Evolutionary conservation across 2,113 vertebrate genomes (phyloP).

Genomic region (Plecturocebus donacophilus): DNA sequence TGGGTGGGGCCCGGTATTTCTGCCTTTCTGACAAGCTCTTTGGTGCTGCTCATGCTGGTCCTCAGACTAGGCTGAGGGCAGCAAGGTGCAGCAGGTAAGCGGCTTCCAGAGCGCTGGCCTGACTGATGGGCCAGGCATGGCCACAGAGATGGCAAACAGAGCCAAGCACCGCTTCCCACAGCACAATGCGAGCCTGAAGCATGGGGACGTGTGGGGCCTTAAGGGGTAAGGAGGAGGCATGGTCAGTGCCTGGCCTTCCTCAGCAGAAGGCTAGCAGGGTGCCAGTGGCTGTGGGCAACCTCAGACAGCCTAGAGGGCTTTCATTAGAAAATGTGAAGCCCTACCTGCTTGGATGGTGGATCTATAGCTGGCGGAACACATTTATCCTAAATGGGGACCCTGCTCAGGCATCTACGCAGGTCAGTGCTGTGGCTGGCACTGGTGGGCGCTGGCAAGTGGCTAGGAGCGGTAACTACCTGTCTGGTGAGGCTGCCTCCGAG

Average conservation of each 20-base stretch:
- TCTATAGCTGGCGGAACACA: too few species aligned
- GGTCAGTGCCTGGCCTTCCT: background rate
- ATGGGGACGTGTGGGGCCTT: rapidly evolving
- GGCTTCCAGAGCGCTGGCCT: background rate
- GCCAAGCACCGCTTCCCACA: background rate
- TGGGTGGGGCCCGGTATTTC: background rate
- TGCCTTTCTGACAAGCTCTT: background rate
- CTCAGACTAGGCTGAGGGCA: background rate
- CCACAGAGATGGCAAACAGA: background rate
- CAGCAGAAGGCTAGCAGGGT: background rate
- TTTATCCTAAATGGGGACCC: background rate
- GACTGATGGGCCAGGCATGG: background rate
- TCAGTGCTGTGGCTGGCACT: background rate
- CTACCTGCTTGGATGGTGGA: background rate
- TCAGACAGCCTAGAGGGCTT: background rate
- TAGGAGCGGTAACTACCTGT: constrained; percentile 87
- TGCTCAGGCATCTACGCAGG: background rate
- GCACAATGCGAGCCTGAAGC: rapidly evolving
- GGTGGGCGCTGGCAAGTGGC: rapidly evolving
- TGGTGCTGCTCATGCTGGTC: rapidly evolving
- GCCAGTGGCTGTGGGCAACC: rapidly evolving
- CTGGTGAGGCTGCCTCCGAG: constrained; percentile 98
- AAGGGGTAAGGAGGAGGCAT: rapidly evolving
- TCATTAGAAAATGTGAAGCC: rapidly evolving
- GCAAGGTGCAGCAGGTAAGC: background rate